Conservation (phyloP, 2,797 vertebrate genomes). For the Sebastes kiyomatsui region DNA sequence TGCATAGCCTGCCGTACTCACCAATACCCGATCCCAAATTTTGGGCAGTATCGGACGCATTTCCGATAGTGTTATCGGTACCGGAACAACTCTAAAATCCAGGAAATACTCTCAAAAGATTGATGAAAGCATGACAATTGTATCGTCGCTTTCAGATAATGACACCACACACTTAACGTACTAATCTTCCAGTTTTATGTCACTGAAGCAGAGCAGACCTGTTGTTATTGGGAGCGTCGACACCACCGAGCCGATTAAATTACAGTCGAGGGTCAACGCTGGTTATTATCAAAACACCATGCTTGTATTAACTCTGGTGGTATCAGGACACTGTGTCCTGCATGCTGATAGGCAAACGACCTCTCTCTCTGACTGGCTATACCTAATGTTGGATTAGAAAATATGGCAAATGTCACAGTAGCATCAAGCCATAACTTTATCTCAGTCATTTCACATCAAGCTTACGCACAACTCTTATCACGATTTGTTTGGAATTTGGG, state of each 20-base stretch:
- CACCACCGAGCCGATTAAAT: conserved; percentile 1
- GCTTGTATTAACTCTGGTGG: not conserved
- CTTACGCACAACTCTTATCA: not conserved
- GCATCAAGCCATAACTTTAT: not conserved
- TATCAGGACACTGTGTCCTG: not conserved
- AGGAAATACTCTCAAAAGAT: not conserved
- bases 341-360: not conserved
- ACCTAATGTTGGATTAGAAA: not conserved
- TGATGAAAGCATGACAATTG: not conserved
- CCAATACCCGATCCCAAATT: too few relatives aligned
- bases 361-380: not conserved
- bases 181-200: not conserved
- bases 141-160: conserved; percentile 8
- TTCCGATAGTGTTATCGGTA: too few relatives aligned
- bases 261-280: not conserved
- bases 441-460: not conserved
- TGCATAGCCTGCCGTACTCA: too few relatives aligned
- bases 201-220: not conserved
- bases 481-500: not conserved
- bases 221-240: not conserved
- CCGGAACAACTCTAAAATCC: not conserved
- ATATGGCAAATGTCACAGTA: not conserved
- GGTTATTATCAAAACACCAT: conserved; percentile 17
- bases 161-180: not conserved
- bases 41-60: too few relatives aligned